Conservation (phyloP, 2,797 vertebrate genomes). For the Anniella stebbinsi region DNA sequence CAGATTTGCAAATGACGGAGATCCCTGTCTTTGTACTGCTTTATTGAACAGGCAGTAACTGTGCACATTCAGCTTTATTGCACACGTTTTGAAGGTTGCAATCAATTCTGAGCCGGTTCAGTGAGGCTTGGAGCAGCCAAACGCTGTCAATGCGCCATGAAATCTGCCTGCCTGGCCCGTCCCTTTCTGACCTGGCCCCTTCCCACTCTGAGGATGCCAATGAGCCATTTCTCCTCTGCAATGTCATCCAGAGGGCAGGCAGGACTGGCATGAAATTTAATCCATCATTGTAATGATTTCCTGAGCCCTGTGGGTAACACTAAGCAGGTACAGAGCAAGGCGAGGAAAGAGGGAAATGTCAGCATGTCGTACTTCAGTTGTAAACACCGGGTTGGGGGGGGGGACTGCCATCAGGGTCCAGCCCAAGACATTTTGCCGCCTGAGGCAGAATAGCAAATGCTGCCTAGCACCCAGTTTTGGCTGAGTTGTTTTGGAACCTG, state of each 20-base stretch:
- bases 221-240: slow-evolving; percentile 23
- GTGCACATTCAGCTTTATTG: too few species aligned
- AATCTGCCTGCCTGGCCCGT: slow-evolving; percentile 2
- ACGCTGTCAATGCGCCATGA: neutral
- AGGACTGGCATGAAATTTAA: slow-evolving; percentile 26
- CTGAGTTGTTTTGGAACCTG: too few species aligned
- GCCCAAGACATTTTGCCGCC: neutral
- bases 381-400: too few species aligned
- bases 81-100: too few species aligned
- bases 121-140: slow-evolving; percentile 4
- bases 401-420: too few species aligned
- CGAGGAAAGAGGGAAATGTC: neutral
- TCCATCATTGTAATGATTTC: slow-evolving; percentile 4
- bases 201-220: neutral
- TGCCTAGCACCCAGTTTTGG: neutral
- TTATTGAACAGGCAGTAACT: too few species aligned
- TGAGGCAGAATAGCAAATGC: neutral
- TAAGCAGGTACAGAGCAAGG: neutral
- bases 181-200: neutral
- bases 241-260: slow-evolving; percentile 23
- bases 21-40: too few species aligned
- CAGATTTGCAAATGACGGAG: too few species aligned
- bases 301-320: neutral
- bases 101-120: neutral
- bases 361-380: neutral